phyloP scores from a whole-genome alignment of 2,888 invertebrate species.

The Strigamia maritima region DNA sequence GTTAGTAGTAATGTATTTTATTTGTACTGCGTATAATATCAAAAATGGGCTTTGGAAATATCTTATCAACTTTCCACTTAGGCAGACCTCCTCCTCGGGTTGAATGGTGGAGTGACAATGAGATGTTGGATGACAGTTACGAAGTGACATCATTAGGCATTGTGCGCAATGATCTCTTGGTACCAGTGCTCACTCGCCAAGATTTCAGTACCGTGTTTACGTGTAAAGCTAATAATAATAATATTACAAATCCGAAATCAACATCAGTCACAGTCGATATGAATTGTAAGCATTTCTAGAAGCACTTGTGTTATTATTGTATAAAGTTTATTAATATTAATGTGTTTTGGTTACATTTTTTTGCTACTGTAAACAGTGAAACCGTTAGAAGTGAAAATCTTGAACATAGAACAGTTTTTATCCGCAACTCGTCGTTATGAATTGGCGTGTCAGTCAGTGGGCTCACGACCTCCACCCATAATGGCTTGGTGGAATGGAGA shows the following conservation, averaged over 20 bases:
- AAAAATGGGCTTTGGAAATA: neutral
- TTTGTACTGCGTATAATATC: neutral
- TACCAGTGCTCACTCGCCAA: conserved; percentile 70
- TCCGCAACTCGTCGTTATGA: conserved; percentile 79
- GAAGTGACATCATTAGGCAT: conserved; percentile 61
- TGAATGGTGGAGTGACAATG: conserved; percentile 76
- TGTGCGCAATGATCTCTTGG: conserved; percentile 72
- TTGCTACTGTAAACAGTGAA: conserved; percentile 61
- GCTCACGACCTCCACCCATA: conserved; percentile 78
- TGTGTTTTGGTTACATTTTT: neutral
- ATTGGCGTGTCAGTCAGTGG: conserved; percentile 75
- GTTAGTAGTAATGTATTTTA: too few relatives aligned
- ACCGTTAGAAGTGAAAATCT: conserved; percentile 73
- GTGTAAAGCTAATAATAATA: conserved; percentile 82
- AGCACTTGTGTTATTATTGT: neutral
- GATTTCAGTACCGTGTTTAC: conserved; percentile 84
- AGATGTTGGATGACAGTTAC: conserved; percentile 74
- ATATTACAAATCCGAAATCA: conserved; percentile 72
- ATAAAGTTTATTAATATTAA: too few relatives aligned
- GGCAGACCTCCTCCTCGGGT: conserved; percentile 76
- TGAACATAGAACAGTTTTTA: conserved; percentile 76
- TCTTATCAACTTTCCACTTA: conserved; percentile 48
- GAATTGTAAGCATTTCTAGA: conserved; percentile 72
- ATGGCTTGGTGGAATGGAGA: conserved; percentile 85
- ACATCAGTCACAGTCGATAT: conserved; percentile 79